Base-by-base conservation (phyloP, 2,888 invertebrate genomes). In the Chaitophorus viminalis region DNA sequence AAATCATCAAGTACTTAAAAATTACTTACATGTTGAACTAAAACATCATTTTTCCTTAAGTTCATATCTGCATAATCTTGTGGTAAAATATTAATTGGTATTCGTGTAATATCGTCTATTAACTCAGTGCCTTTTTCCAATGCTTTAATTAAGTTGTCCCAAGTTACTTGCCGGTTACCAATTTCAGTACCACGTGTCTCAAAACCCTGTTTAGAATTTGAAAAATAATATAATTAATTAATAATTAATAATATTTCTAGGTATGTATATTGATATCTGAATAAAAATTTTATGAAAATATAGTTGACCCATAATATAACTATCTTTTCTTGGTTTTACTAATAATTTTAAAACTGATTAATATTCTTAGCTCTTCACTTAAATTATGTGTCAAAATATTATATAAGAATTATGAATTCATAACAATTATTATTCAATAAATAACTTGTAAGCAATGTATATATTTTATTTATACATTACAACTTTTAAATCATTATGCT, bases 121-220 rank as follows among this genome's bases (percentile, higher is more conserved):
- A 93, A 93, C 82, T 95, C 95, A 83, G 94, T 94, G 86, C 94
- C 94, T 90, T 94, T 93, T 81, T 87, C 86, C 1, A 95, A 95
- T 90, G 95, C 94, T 90, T 95, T 94, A 89, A 95, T 92, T 83
- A 98, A 93, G 92, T 97, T 97, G 90, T 95, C 93, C 96, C 97
- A 98, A 52, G 97, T 94, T 76, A 95, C 95, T 89, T 96, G 93
- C 85, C 97, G 94, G 91, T 95, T 94, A 5, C 96, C 94, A 90
- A 98, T 93, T 76, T 93, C 92, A 2, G 98, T 98, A n/a, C 97
- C 97, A 89, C 98, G 93, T 25, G 98, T 95, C 91, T 97, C 97
- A 92, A 98, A 98, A 8, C 98, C 98, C 94, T 97, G 90, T 21
- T 65, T 31, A 46, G 21, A 84, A 84, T 91, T 91, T 82, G 77